Evolutionary conservation across 1,140 invertebrate species (phyloP), one percentile per base, ranked within the genome.

Genomic region (Orussus abietinus): DNA sequence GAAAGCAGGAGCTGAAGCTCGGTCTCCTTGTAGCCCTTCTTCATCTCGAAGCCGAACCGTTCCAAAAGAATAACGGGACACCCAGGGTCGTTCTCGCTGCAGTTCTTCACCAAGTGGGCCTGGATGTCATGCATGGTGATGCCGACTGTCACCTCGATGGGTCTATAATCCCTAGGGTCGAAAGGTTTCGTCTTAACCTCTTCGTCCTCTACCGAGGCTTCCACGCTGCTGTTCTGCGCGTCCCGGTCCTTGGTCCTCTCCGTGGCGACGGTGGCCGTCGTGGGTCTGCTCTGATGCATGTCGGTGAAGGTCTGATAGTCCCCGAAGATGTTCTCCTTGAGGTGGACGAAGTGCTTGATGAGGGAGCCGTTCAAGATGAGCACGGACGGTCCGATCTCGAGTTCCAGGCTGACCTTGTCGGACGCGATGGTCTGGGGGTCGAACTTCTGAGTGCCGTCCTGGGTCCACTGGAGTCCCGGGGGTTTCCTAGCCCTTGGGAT

Each of bases 321-420:
- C 0, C 95, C 95, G 69, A 98, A 92, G 44, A 97, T 91, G 61
- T 97, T 97, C 74, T 98, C 94, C 68, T 95, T 90, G 2, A 96
- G 77, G 73, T 91, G 85, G 41, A 96, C 82, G 53, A 96, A 86
- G 62, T 90, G 87, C 28, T 86, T 82, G 4, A 98, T 76, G 2
- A 95, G 81, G 12, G 92, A 87, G 1, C 95, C 94, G 67, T 96
- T 96, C 0, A 94, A 74, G 46, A 90, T 79, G 0, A 96, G 66
- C 12, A 92, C 82, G 1, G 93, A 96, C 0, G 93, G 90, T 1
- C 92, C 92, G 10, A 98, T 90, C 75, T 96, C 92, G 10, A 96
- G 69, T 56, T 97, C 93, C 1, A 98, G 79, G 45, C 80, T 87
- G 0, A 97, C 88, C 66, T 84, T 83, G 70, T 98, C 94, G 0